These are phyloP conservation scores for Centrocercus urophasianus DNA, from an alignment of 2,113 vertebrate genomes.

Conservation along the genomic window DNA sequence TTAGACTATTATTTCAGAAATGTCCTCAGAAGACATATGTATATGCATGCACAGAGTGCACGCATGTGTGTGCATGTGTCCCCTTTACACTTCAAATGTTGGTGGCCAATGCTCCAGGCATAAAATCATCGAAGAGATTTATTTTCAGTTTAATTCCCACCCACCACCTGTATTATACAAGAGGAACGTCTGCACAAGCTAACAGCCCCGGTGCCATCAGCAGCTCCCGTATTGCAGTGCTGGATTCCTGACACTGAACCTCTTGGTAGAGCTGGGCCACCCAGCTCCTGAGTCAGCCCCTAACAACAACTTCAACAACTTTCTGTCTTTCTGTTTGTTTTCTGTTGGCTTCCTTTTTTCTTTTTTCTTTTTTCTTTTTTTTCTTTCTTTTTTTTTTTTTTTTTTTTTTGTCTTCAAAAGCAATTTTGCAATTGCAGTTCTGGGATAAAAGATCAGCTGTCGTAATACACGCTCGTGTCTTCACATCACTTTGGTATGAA, in stretches of 20 bases:
- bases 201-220: conserved; percentile 45
- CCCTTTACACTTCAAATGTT: not conserved
- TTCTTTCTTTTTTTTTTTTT: not conserved
- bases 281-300: conserved; percentile 58
- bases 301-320: conserved; percentile 42
- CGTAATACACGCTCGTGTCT: not conserved
- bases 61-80: not conserved
- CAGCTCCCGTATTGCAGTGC: not conserved
- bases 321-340: conserved; percentile 56
- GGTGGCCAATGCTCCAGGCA: conserved; percentile 9
- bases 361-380: not conserved
- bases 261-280: conserved; percentile 16
- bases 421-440: conserved; percentile 30
- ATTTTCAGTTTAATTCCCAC: conserved; percentile 51
- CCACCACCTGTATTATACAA: conserved; percentile 21
- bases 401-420: not conserved
- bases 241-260: conserved; percentile 35
- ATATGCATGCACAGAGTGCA: accelerated
- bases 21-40: not conserved
- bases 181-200: conserved; percentile 10
- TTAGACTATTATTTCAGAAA: not conserved
- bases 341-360: not conserved
- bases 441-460: conserved; percentile 37
- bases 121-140: conserved; percentile 30
- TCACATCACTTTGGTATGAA: not conserved